Conservation (phyloP, 1,140 invertebrate genomes). For the Hormaphis cornu region DNA sequence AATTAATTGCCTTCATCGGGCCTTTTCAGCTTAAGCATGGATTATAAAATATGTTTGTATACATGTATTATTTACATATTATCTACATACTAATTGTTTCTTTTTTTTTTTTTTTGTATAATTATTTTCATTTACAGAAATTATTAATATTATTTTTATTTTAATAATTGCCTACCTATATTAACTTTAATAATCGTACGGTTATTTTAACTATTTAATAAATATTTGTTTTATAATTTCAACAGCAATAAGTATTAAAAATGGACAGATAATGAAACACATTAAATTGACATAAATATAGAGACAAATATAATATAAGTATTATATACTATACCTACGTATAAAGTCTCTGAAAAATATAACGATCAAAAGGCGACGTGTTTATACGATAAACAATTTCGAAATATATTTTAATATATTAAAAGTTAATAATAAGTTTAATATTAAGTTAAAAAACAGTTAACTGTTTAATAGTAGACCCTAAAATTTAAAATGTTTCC, state of each 20-base stretch:
- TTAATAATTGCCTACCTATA: too few species aligned
- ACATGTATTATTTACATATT: neutral
- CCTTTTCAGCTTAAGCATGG: neutral
- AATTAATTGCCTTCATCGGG: neutral
- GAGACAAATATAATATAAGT: too few species aligned
- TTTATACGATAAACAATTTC: too few species aligned
- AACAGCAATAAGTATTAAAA: conserved; percentile 9
- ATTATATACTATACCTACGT: too few species aligned
- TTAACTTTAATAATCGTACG: neutral
- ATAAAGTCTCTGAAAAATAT: too few species aligned
- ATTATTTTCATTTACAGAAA: neutral
- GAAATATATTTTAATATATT: too few species aligned
- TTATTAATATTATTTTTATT: too few species aligned
- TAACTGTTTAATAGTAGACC: neutral
- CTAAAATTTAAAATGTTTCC: neutral
- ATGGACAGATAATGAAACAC: neutral
- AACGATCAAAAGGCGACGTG: too few species aligned
- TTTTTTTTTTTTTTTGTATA: neutral
- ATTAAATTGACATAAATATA: neutral
- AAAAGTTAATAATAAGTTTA: too few species aligned
- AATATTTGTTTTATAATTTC: conserved; percentile 18
- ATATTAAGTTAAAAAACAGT: too few species aligned
- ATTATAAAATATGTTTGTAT: neutral
- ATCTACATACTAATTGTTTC: neutral
- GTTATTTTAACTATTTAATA: neutral